Percentiles rank a stretch among this genome's conserved stretches.
Conservation (phyloP, 2,888 invertebrate genomes). For the Carterocephalus palaemon region DNA sequence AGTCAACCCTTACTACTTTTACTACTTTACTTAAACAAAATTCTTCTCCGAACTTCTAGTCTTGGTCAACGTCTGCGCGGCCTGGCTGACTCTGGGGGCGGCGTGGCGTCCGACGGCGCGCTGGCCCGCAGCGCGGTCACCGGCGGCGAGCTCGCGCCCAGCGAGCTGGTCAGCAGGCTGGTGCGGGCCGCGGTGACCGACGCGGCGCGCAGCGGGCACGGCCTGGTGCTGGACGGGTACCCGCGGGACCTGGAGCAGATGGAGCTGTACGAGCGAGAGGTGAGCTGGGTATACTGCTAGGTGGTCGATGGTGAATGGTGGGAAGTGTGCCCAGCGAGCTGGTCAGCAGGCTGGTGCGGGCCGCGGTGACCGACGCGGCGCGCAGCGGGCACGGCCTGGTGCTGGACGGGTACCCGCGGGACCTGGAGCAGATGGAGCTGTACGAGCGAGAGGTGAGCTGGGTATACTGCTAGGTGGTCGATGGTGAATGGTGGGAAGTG, state of each 20-base stretch:
- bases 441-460: slow-evolving; percentile 92
- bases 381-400: slow-evolving; percentile 87
- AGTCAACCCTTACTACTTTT: no score
- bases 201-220: slow-evolving; percentile 79
- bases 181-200: slow-evolving; percentile 83
- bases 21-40: neutral
- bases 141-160: slow-evolving; percentile 89
- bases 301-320: slow-evolving; percentile 85
- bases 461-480: no score
- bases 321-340: slow-evolving; percentile 89
- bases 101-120: slow-evolving; percentile 81
- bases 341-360: slow-evolving; percentile 86
- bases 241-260: slow-evolving; percentile 95
- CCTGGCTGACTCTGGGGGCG: slow-evolving; percentile 83
- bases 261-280: slow-evolving; percentile 92
- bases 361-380: slow-evolving; percentile 78
- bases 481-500: slow-evolving; percentile 88
- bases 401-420: slow-evolving; percentile 96
- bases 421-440: slow-evolving; percentile 90
- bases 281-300: no score
- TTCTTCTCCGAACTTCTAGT: slow-evolving; percentile 53
- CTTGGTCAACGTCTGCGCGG: slow-evolving; percentile 88
- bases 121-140: slow-evolving; percentile 84
- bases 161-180: slow-evolving; percentile 87
- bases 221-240: slow-evolving; percentile 96